Evolutionary conservation across 1,140 invertebrate species (phyloP).

Genomic region (Steinernema feltiae): DNA sequence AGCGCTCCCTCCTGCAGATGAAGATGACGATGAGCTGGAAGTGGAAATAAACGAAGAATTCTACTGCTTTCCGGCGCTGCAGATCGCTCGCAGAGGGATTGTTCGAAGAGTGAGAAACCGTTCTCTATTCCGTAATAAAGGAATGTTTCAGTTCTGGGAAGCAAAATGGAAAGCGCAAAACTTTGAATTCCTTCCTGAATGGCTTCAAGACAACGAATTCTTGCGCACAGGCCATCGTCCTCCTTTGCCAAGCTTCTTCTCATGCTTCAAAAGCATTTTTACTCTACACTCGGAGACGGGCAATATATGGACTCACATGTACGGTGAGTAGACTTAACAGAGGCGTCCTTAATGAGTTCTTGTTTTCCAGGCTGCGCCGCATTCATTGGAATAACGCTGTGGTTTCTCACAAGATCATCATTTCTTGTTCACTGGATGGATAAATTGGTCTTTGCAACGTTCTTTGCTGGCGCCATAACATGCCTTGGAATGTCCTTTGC

Average conservation of each 20-base stretch:
- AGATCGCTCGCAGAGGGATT: no score
- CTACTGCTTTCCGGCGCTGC: no score
- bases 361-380: slow-evolving; percentile 75
- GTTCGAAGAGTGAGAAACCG: no score
- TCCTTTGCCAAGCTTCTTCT: slow-evolving; percentile 85
- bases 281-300: slow-evolving; percentile 78
- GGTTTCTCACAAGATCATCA: slow-evolving; percentile 71
- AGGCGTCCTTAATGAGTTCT: no score
- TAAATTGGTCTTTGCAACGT: slow-evolving; percentile 69
- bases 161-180: slow-evolving; percentile 53
- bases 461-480: slow-evolving; percentile 89
- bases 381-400: slow-evolving; percentile 73
- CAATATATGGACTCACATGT: slow-evolving; percentile 94
- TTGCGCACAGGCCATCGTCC: slow-evolving; percentile 87
- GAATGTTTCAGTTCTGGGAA: slow-evolving; percentile 34
- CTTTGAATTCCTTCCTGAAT: slow-evolving; percentile 69
- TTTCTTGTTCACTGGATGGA: slow-evolving; percentile 61
- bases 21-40: no score
- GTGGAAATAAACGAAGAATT: no score
- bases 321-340: no score
- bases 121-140: no score
- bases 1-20: no score
- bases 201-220: slow-evolving; percentile 98
- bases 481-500: slow-evolving; percentile 93
- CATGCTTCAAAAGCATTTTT: slow-evolving; percentile 95